phyloP scores from a whole-genome alignment of 1,140 invertebrate genomes.

The Drosophila pseudoananassae region DNA sequence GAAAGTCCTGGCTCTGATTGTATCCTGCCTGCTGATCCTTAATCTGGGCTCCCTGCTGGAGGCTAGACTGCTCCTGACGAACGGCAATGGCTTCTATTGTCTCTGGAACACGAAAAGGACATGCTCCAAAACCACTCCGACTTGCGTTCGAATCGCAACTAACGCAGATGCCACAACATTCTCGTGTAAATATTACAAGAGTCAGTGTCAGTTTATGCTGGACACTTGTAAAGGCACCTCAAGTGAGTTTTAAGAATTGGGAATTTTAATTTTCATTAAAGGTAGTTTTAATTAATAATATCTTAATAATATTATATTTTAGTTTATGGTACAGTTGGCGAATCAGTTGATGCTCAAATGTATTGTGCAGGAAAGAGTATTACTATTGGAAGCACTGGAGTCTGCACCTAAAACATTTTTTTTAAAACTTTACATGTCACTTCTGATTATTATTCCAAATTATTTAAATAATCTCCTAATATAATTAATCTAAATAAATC shows the following conservation, averaged over 20 bases:
- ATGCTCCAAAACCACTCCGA: conserved; percentile 35
- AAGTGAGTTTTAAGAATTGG: conserved; percentile 13
- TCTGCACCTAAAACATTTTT: conserved; percentile 3
- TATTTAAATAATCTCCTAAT: too few relatives aligned
- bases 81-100: conserved; percentile 44
- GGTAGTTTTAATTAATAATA: background rate
- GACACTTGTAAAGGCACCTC: conserved; percentile 38
- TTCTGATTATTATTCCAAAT: background rate
- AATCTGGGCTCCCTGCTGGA: conserved; percentile 19
- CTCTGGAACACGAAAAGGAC: conserved; percentile 35
- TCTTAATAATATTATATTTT: background rate
- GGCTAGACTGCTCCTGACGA: conserved; percentile 33
- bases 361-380: conserved; percentile 2
- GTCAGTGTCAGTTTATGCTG: conserved; percentile 43
- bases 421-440: background rate
- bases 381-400: conserved; percentile 12
- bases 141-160: conserved; percentile 8
- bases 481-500: too few relatives aligned
- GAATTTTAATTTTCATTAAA: background rate
- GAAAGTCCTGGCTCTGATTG: conserved; percentile 24
- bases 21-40: conserved; percentile 21
- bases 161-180: background rate
- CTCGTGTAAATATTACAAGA: conserved; percentile 48
- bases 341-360: background rate
- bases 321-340: conserved; percentile 31